A percentile compares a stretch with the other conserved stretches of the same genome.
These are phyloP conservation scores for Halichondria panicea DNA, from an alignment of 37 sponge, comb jelly and placozoan genomes.

Conservation along the genomic window DNA sequence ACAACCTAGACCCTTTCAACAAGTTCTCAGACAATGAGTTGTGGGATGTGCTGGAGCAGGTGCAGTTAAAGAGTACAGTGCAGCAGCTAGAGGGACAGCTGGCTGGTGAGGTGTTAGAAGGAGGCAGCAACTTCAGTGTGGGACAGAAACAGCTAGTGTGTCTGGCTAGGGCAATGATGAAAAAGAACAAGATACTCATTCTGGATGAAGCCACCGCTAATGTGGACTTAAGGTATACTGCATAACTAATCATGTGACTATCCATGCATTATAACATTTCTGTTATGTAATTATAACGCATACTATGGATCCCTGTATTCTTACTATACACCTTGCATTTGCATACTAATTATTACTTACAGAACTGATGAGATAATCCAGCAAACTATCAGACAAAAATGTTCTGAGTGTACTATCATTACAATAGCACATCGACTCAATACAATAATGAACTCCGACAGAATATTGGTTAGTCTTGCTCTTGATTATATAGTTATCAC, in stretches of 20 bases:
- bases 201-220: conserved; percentile 92
- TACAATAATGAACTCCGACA: too few species aligned
- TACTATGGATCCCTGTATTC: too few species aligned
- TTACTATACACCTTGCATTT: too few species aligned
- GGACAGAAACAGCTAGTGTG: conserved; percentile 89
- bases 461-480: too few species aligned
- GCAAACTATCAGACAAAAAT: too few species aligned
- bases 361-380: too few species aligned
- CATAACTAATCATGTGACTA: too few species aligned
- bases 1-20: conserved; percentile 91
- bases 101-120: conserved; percentile 64
- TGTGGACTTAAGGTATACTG: conserved; percentile 63
- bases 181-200: conserved; percentile 75
- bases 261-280: background rate
- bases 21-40: conserved; percentile 65
- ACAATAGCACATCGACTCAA: too few species aligned
- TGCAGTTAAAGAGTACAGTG: conserved; percentile 71
- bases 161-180: conserved; percentile 79
- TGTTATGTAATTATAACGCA: background rate
- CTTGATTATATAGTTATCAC: too few species aligned
- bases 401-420: too few species aligned
- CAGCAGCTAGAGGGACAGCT: conserved; percentile 57
- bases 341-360: too few species aligned
- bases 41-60: conserved; percentile 81
- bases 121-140: conserved; percentile 84